Evolutionary conservation across 2,888 invertebrate species (phyloP), one percentile per base, ranked within the genome.

Genomic region (Euproctis similis): DNA sequence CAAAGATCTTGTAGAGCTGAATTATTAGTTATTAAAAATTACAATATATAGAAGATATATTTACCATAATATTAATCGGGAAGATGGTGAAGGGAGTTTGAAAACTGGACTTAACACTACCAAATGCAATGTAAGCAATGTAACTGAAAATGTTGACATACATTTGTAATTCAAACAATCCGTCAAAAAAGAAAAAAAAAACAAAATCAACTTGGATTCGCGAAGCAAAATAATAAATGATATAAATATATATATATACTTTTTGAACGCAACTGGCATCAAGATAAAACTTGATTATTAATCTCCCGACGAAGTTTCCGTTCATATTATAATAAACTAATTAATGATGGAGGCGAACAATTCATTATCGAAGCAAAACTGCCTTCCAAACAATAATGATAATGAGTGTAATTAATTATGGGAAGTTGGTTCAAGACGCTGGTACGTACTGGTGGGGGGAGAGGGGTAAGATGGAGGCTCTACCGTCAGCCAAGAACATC

Each of bases 261-360:
- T 61, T 59, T 14, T 59, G 65, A 70, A 64, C 63, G 58, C 59
- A 64, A 56, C 59, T 55, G 56, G 61, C 64, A 78, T 75, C 75
- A 69, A n/a, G 81, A 84, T 84, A 81, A 74, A 78, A 80, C 64
- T 78, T 76, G 77, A 81, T 80, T n/a, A n/a, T n/a, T 81, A 82
- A 84, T 81, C 78, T 76, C 57, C 66, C 36, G 60, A 68, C 66
- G 65, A 70, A 78, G 77, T 81, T 75, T 65, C 60, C 64, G 52
- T 69, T 71, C 80, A 81, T 82, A 84, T 84, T 82, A 84, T 82
- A 81, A 82, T 81, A 84, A 82, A 82, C 82, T 84, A 82, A 84
- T 84, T 84, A 82, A 84, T 84, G 81, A 81, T 78, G 70, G 77
- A 70, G 61, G 62, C 68, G 76, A 80, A 81, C 82, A 81, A 82